phyloP scores from a whole-genome alignment of 2,113 vertebrate species.

The Lophochroa leadbeateri region DNA sequence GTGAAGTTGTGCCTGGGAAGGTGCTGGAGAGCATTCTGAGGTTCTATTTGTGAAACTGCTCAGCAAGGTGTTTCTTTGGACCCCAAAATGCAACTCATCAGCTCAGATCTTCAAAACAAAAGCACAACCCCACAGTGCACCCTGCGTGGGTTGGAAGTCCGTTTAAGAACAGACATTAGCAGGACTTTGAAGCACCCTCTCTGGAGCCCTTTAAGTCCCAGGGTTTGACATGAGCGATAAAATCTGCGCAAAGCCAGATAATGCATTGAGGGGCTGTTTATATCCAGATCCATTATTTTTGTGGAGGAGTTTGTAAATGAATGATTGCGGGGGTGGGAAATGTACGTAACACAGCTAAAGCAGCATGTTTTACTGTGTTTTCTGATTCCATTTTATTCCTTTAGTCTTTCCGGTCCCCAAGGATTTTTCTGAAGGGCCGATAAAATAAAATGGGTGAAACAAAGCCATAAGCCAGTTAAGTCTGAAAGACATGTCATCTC shows the following conservation, averaged over 20 bases:
- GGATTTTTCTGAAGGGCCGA: conserved; percentile 75
- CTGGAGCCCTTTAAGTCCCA: not conserved
- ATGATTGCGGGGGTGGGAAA: conserved; percentile 16
- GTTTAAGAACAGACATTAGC: conserved; percentile 16
- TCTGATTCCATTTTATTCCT: conserved; percentile 74
- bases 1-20: not conserved
- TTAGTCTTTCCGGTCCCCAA: conserved; percentile 68
- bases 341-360: conserved; percentile 40
- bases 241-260: conserved; percentile 21
- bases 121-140: not conserved
- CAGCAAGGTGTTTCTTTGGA: not conserved
- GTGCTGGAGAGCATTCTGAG: not conserved
- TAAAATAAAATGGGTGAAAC: conserved; percentile 85
- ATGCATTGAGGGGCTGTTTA: conserved; percentile 10
- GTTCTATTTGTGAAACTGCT: not conserved
- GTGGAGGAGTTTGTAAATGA: conserved; percentile 52
- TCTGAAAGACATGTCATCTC: conserved; percentile 86
- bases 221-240: conserved; percentile 10
- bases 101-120: not conserved
- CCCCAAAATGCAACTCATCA: not conserved
- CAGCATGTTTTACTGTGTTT: conserved; percentile 69
- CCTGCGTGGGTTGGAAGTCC: not conserved
- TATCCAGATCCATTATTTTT: conserved; percentile 34
- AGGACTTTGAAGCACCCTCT: not conserved
- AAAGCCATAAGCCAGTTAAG: conserved; percentile 83